Conservation (phyloP, 2,113 vertebrate species). For the Oplegnathus fasciatus region DNA sequence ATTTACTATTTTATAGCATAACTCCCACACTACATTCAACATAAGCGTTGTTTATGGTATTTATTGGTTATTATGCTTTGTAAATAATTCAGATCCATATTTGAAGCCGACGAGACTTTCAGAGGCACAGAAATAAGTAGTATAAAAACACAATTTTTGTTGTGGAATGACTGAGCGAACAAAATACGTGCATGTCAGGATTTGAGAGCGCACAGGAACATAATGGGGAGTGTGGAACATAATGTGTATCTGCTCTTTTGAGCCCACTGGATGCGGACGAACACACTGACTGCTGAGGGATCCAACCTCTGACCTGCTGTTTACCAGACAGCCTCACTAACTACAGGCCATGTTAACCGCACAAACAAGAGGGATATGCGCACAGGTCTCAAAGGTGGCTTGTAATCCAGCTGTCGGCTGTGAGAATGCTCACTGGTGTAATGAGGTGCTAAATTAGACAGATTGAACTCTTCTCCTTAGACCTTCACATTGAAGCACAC, state of each 20-base stretch:
- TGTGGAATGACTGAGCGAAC: too few species aligned
- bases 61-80: too few species aligned
- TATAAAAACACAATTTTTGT: too few species aligned
- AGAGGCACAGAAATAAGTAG: too few species aligned
- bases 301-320: neutral
- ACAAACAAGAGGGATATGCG: neutral
- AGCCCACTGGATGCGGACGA: neutral
- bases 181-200: too few species aligned
- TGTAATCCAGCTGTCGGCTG: slow-evolving; percentile 1
- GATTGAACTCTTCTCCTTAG: slow-evolving; percentile 22
- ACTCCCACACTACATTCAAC: too few species aligned
- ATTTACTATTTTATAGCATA: too few species aligned
- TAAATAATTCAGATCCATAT: too few species aligned
- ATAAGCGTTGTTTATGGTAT: too few species aligned
- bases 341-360: neutral
- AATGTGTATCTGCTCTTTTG: neutral
- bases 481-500: neutral
- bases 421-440: slow-evolving; percentile 20
- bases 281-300: neutral
- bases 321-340: neutral
- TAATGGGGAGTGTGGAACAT: neutral
- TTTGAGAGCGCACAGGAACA: too few species aligned
- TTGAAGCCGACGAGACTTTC: too few species aligned
- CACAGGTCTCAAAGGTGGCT: slow-evolving; percentile 4
- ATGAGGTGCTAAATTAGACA: slow-evolving; percentile 43